Conservation (phyloP, 2,797 vertebrate genomes). For the Bufotes viridis region DNA sequence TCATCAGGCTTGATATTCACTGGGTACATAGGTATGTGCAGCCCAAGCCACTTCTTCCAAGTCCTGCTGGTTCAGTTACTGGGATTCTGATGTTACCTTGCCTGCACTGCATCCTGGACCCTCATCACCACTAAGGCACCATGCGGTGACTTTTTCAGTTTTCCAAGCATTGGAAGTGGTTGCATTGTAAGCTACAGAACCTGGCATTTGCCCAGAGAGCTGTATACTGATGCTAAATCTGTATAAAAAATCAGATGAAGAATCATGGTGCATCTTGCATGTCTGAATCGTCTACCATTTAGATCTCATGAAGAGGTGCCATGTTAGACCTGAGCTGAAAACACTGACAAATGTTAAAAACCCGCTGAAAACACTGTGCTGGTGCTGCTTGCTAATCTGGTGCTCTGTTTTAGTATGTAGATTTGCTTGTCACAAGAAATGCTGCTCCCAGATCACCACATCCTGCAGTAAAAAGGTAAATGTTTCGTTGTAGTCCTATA, state of each 20-base stretch:
- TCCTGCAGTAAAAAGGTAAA: constrained; percentile 97
- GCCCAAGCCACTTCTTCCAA: not conserved
- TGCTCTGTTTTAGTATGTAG: constrained; percentile 86
- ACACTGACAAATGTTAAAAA: not conserved
- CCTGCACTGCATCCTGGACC: not conserved
- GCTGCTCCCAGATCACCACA: constrained; percentile 90
- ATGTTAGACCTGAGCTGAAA: no score
- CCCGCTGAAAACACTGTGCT: not conserved
- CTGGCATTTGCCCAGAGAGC: not conserved
- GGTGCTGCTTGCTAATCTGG: not conserved
- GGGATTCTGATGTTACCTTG: not conserved
- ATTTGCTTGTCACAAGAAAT: constrained; percentile 97
- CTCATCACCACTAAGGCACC: not conserved
- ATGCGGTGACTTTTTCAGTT: not conserved
- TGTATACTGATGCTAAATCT: not conserved
- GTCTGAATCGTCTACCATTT: no score
- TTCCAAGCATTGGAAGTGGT: not conserved
- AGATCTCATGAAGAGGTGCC: no score
- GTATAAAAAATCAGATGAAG: not conserved
- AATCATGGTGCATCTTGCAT: not conserved
- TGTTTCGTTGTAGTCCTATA: not conserved
- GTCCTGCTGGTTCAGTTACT: not conserved
- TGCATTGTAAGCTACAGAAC: not conserved
- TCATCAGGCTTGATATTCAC: no score
- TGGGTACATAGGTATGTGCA: not conserved